These are phyloP conservation scores for Apamea sordens DNA, from an alignment of 2,888 invertebrate genomes.

Conservation along the genomic window DNA sequence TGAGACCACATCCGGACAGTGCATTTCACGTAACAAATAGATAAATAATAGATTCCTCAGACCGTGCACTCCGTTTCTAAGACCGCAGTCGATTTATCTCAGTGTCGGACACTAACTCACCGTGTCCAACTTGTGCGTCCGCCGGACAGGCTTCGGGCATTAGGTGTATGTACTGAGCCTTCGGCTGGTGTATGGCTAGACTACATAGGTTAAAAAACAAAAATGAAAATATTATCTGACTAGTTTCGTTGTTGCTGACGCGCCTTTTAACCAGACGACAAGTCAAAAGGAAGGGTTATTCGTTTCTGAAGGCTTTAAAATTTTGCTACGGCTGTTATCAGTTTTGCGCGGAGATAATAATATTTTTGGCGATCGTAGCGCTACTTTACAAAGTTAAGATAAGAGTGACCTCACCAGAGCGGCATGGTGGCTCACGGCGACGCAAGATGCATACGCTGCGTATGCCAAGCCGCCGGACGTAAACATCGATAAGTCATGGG, in stretches of 20 bases:
- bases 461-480: too few relatives aligned
- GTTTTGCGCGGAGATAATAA: neutral
- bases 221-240: neutral
- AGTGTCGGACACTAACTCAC: conserved; percentile 63
- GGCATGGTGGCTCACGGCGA: too few relatives aligned
- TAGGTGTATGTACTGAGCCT: conserved; percentile 27
- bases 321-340: neutral
- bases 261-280: too few relatives aligned
- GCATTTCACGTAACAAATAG: conserved; percentile 58
- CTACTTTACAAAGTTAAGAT: too few relatives aligned
- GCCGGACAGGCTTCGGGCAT: conserved; percentile 33
- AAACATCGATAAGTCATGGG: too few relatives aligned
- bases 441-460: too few relatives aligned
- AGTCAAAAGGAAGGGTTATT: too few relatives aligned
- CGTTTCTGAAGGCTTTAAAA: neutral
- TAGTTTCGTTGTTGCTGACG: neutral
- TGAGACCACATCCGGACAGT: conserved; percentile 35
- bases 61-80: conserved; percentile 60
- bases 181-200: neutral
- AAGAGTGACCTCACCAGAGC: too few relatives aligned
- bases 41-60: conserved; percentile 62
- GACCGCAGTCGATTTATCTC: conserved; percentile 66
- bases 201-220: neutral
- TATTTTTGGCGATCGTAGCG: too few relatives aligned
- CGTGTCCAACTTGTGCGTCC: conserved; percentile 62